phyloP scores from a whole-genome alignment of 1,140 invertebrate species.

The Drosophila sturtevanti region DNA sequence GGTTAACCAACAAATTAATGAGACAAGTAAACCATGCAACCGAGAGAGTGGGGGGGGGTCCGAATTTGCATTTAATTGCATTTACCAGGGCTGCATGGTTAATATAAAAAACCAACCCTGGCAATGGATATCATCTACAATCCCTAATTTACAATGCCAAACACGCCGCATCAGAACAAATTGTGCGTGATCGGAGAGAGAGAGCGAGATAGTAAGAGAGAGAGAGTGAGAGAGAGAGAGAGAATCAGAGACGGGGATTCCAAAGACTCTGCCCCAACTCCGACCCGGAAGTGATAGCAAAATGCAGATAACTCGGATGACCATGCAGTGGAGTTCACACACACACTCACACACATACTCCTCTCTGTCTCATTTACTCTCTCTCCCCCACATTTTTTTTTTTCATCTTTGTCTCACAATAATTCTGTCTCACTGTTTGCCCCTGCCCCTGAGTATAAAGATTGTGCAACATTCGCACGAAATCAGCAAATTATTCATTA shows the following conservation, averaged over 20 bases:
- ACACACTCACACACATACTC: background rate
- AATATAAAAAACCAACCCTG: constrained; percentile 8
- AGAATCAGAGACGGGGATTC: background rate
- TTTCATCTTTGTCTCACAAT: background rate
- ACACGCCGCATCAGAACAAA: constrained; percentile 20
- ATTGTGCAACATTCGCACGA: constrained; percentile 41
- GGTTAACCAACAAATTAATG: constrained; percentile 49
- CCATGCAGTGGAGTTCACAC: background rate
- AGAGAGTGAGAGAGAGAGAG: background rate
- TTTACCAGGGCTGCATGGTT: constrained; percentile 50
- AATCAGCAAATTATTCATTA: constrained; percentile 34
- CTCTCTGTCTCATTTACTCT: background rate
- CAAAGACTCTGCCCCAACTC: background rate
- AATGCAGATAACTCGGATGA: constrained; percentile 20
- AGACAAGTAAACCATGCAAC: background rate
- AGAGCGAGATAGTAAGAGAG: too few species aligned
- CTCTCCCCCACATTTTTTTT: background rate
- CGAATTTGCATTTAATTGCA: constrained; percentile 67
- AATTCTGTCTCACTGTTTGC: constrained; percentile 6
- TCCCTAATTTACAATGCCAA: constrained; percentile 8
- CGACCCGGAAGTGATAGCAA: constrained; percentile 23
- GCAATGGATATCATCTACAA: background rate
- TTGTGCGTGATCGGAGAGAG: constrained; percentile 5
- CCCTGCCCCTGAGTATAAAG: constrained; percentile 28
- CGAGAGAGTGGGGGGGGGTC: constrained; percentile 39